Conservation (phyloP, 2,113 vertebrate genomes). For the Glaucidium brasilianum region DNA sequence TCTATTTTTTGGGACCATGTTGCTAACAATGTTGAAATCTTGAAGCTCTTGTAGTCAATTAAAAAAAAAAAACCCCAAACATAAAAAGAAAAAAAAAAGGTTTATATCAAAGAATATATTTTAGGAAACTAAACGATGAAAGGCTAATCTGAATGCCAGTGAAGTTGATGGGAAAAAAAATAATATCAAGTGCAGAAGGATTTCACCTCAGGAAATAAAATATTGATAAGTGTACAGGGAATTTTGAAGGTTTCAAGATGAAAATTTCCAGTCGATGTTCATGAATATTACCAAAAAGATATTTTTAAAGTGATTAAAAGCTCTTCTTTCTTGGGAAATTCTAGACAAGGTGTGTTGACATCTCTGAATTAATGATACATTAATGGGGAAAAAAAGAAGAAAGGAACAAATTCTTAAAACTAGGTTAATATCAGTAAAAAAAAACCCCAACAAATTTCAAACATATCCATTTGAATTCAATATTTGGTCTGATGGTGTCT, state of each 20-base stretch:
- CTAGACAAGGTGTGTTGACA: neutral
- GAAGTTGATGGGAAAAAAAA: neutral
- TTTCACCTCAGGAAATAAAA: neutral
- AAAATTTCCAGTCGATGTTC: neutral
- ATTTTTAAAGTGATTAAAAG: neutral
- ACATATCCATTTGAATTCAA: neutral
- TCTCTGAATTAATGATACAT: neutral
- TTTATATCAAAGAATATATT: neutral
- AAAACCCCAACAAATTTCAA: accelerated
- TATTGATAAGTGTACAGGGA: neutral
- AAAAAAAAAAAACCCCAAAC: neutral
- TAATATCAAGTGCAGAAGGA: neutral
- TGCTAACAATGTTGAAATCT: neutral
- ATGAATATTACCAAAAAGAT: neutral
- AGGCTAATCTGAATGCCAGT: neutral
- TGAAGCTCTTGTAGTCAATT: neutral
- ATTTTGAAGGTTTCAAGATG: neutral
- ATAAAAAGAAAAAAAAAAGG: neutral
- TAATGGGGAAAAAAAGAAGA: neutral
- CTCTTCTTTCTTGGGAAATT: neutral
- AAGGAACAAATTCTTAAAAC: neutral
- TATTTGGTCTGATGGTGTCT: neutral
- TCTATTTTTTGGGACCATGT: neutral
- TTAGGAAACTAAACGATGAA: neutral
- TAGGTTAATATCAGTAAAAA: neutral